Percentiles rank a stretch among this genome's conserved stretches.
These are phyloP conservation scores for Vimba vimba DNA, from an alignment of 2,113 vertebrate genomes.

Conservation along the genomic window DNA sequence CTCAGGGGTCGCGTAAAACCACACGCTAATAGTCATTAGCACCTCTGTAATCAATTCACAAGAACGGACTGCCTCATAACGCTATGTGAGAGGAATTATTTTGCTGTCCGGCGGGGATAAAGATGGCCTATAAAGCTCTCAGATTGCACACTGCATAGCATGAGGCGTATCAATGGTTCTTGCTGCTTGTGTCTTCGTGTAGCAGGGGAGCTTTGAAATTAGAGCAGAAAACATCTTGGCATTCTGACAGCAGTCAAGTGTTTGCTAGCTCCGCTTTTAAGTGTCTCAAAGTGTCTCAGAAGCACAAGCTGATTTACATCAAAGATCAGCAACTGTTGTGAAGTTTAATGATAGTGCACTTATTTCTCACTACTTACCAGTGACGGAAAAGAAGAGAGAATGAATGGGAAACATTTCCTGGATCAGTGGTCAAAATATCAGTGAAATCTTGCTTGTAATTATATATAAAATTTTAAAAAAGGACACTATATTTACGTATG, in stretches of 20 bases:
- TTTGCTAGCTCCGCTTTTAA: not conserved
- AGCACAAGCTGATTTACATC: conserved; percentile 25
- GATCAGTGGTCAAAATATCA: not conserved
- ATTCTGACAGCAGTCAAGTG: not conserved
- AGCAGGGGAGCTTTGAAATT: not conserved
- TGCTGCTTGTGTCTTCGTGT: not conserved
- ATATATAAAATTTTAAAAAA: not conserved
- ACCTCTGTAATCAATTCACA: conserved; percentile 18
- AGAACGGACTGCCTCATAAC: not conserved
- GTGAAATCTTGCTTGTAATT: not conserved
- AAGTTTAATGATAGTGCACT: not conserved
- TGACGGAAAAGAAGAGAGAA: not conserved
- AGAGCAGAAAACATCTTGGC: conserved; percentile 13
- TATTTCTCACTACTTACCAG: not conserved
- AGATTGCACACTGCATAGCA: not conserved
- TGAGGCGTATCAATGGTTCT: not conserved
- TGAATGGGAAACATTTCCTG: not conserved
- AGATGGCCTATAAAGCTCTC: conserved; percentile 22
- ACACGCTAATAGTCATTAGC: conserved; percentile 21
- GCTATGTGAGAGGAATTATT: conserved; percentile 25
- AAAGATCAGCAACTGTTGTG: not conserved
- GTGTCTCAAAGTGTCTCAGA: not conserved
- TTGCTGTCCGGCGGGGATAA: not conserved
- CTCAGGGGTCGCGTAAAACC: conserved; percentile 49
- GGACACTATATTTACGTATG: not conserved